Evolutionary conservation across 1,140 invertebrate genomes (phyloP), one percentile per base, ranked within the genome.

Genomic region (Adelges cooleyi): DNA sequence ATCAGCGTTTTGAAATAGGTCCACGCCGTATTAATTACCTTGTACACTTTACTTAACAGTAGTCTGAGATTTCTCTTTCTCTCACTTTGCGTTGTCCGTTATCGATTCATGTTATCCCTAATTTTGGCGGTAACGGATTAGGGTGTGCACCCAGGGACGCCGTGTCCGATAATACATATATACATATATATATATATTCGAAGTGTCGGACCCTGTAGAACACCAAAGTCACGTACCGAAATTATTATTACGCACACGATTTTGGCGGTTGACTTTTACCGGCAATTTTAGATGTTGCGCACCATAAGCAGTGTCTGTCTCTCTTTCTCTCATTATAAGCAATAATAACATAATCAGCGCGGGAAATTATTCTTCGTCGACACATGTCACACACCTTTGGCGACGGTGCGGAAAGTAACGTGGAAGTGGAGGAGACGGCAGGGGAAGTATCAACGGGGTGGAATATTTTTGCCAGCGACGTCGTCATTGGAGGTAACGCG

Each of bases 291-390:
- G n/a, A n/a, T n/a, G n/a, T n/a, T 49, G 9, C 11, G 18, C 18
- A 33, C 29, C 11, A 23, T 42, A 15, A 42, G 4, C 48, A 25
- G 11, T 11, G 29, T 6, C 48, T 27, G 38, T 44, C 10, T 59
- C 38, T 59, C 44, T 44, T 23, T 59, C 53, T 11, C 20, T 23
- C 40, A 44, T 59, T 44, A 44, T 52, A 36, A 17, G 29, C 29
- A 33, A 53, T 54, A 54, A 54, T 54, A 42, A 54, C 52, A 40
- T 59, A 59, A 59, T 59, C 54, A 59, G 23, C 54, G 17, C 54
- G 38, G 23, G 54, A 59, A 44, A 44, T 27, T 27, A 40, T 59
- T 59, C 42, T 44, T 38, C 54, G 23, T 17, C 40, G n/a, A 51
- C 49, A 51, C 49, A 49, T 18, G 22, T 49, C 46, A 20, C 22